phyloP scores from a whole-genome alignment of 1,140 invertebrate genomes.

The Leguminivora glycinivorella region DNA sequence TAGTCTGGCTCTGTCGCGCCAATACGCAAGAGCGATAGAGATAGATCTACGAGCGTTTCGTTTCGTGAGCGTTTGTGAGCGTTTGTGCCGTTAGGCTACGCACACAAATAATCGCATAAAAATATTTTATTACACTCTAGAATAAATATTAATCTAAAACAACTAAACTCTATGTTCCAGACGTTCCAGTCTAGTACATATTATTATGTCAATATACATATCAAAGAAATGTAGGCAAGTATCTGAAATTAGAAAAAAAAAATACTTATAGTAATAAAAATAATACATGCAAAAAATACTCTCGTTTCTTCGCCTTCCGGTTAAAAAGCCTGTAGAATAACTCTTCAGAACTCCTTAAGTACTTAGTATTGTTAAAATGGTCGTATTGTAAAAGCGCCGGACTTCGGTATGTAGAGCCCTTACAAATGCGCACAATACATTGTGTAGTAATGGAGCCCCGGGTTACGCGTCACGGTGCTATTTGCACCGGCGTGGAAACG shows the following conservation, averaged over 20 bases:
- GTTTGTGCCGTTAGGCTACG: too few relatives aligned
- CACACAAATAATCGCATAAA: too few relatives aligned
- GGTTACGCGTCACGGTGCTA: not conserved
- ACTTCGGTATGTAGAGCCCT: not conserved
- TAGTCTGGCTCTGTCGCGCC: too few relatives aligned
- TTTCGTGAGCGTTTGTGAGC: too few relatives aligned
- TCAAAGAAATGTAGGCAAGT: too few relatives aligned
- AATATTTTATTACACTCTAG: too few relatives aligned
- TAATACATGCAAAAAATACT: not conserved
- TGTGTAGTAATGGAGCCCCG: constrained; percentile 7
- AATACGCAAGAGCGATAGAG: too few relatives aligned
- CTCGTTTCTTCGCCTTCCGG: not conserved
- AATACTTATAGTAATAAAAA: not conserved
- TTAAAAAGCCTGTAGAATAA: not conserved
- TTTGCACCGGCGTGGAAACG: not conserved
- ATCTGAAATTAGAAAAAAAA: not conserved
- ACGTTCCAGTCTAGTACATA: too few relatives aligned
- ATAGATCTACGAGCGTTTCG: too few relatives aligned
- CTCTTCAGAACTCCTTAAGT: not conserved
- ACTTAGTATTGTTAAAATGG: not conserved
- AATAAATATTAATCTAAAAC: too few relatives aligned
- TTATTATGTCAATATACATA: too few relatives aligned
- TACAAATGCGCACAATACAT: constrained; percentile 5
- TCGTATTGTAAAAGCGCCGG: not conserved
- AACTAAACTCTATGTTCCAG: too few relatives aligned